These are phyloP conservation scores for Tenthredo amoena DNA, from an alignment of 2,888 invertebrate species.

Conservation along the genomic window DNA sequence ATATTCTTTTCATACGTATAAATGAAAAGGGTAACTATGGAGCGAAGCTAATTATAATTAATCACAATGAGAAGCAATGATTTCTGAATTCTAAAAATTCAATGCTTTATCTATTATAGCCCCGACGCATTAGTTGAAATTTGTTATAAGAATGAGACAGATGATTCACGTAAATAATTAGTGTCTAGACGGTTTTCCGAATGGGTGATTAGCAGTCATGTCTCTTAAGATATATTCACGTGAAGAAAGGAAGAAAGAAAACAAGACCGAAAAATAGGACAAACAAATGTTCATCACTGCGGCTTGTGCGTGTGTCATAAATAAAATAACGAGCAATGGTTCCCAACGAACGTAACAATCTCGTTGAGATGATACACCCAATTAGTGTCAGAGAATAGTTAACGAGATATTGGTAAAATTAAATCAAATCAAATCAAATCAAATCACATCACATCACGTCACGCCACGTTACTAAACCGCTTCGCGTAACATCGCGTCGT, in stretches of 20 bases:
- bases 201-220: background rate
- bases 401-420: conserved; percentile 9
- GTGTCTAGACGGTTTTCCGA: conserved; percentile 3
- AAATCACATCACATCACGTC: background rate
- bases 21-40: background rate
- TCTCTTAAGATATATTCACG: background rate
- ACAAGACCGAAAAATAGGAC: background rate
- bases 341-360: background rate
- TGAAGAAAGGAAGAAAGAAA: background rate
- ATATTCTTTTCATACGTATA: background rate
- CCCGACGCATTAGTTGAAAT: background rate
- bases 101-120: background rate
- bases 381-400: background rate
- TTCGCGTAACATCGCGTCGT: background rate
- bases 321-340: background rate
- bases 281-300: background rate
- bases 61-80: background rate
- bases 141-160: background rate
- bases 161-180: background rate
- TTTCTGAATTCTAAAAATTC: background rate
- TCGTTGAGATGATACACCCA: background rate
- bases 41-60: background rate
- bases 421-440: background rate
- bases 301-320: background rate
- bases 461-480: background rate